phyloP scores from a whole-genome alignment of 2,113 vertebrate species.

The Chloropsis cyanopogon region DNA sequence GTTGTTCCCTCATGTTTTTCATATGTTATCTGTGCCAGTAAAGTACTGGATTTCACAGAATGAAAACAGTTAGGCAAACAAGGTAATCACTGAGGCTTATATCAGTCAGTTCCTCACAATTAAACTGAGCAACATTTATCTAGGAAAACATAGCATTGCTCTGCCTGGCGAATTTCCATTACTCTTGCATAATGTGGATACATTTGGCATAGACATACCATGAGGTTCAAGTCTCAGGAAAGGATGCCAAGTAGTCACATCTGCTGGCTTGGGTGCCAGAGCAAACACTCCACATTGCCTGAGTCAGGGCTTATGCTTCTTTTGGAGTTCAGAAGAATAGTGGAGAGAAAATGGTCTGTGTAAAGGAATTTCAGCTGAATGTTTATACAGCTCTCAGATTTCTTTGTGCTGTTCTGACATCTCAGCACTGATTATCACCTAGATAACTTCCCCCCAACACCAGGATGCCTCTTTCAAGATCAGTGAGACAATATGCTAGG shows the following conservation, averaged over 20 bases:
- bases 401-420: background rate
- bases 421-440: constrained; percentile 10
- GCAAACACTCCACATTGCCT: constrained; percentile 46
- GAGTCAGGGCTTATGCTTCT: constrained; percentile 66
- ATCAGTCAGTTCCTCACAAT: constrained; percentile 57
- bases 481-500: background rate
- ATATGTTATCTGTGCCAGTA: background rate
- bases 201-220: constrained; percentile 63
- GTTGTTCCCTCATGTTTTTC: background rate
- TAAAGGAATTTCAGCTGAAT: constrained; percentile 21
- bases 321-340: constrained; percentile 52
- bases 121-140: constrained; percentile 66
- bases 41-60: background rate
- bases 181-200: constrained; percentile 64
- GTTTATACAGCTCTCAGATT: background rate
- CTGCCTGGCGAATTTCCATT: constrained; percentile 60
- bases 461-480: background rate
- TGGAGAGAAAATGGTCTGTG: background rate
- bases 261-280: constrained; percentile 68
- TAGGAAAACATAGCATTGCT: constrained; percentile 54
- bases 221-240: constrained; percentile 54
- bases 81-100: constrained; percentile 50
- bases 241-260: constrained; percentile 66
- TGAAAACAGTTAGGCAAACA: constrained; percentile 22
- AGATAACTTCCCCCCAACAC: background rate